Evolutionary conservation across 2,888 invertebrate species (phyloP).

Genomic region (Drosophila histrio): DNA sequence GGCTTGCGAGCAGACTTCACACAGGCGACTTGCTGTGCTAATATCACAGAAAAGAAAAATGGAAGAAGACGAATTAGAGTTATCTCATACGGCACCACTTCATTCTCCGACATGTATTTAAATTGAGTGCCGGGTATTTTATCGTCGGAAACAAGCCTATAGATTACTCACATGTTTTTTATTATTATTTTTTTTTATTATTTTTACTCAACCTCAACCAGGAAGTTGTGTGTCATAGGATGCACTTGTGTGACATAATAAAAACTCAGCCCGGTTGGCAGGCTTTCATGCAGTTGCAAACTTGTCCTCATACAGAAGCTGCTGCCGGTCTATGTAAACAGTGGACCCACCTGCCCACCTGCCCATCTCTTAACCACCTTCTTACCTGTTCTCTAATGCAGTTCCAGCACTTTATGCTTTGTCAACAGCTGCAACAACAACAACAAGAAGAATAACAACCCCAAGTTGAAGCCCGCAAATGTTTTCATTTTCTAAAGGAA

Average conservation of each 20-base stretch:
- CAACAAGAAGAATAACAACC: conserved; percentile 20
- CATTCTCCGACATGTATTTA: no score
- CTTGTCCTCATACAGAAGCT: conserved; percentile 2
- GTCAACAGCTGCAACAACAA: conserved; percentile 54
- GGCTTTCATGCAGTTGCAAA: conserved; percentile 27
- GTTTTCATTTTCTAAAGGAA: conserved; percentile 60
- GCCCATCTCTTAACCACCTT: neutral
- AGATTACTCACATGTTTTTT: neutral
- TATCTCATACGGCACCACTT: no score
- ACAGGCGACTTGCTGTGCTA: no score
- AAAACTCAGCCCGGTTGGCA: conserved; percentile 49
- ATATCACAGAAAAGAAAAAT: no score
- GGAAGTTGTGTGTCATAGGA: conserved; percentile 75
- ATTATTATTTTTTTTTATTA: conserved; percentile 36
- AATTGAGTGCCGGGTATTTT: neutral
- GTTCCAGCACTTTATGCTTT: conserved; percentile 66
- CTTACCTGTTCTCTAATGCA: conserved; percentile 19
- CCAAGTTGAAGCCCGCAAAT: conserved; percentile 57
- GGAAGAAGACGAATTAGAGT: no score
- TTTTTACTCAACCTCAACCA: conserved; percentile 43
- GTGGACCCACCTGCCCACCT: conserved; percentile 37
- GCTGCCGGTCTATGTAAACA: conserved; percentile 38
- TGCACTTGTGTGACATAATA: conserved; percentile 79
- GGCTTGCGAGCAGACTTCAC: no score
- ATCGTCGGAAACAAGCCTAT: neutral